Base-by-base conservation (phyloP, 2,113 vertebrate species). In the Sialia sialis region DNA sequence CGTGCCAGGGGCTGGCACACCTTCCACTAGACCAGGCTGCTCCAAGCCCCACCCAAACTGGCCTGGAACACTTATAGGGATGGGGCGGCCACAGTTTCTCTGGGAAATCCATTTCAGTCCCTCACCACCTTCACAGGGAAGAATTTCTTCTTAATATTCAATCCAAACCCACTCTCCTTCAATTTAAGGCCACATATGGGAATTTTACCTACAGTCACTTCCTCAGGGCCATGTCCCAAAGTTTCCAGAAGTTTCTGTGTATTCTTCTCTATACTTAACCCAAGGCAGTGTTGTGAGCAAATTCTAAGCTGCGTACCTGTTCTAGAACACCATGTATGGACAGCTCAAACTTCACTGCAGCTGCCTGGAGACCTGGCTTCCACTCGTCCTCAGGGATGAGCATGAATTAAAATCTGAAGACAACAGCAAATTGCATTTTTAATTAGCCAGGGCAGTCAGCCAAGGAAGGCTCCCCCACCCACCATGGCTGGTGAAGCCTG, bases 371-470 rank as follows among this genome's bases (percentile, higher is more conserved):
- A 83, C 79, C 38, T 19, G 18, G 68, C 85, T 94, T 66, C 85
- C 75, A 16, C 34, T 16, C 1, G 19, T 41, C 94, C 88, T 78
- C 59, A 52, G 63, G 72, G 90, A 83, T 7, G 17, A 88, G 52
- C 67, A 32, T 6, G 79, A 92, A 95, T 95, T 90, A 59, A 94
- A 95, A 91, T 88, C 72, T 86, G 93, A 97, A 95, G 93, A 86
- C 93, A 93, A 80, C 91, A 95, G 91, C 91, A 83, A 90, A 93
- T 92, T 91, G 93, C 44, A 36, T 81, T 96, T 94, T 84, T 95
- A 93, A 95, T 95, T 92, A 96, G 81, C 36, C 75, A 87, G 48
- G 91, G 89, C 91, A 94, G 84, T 12, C 80, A 94, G 95, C 95
- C 94, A 96, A 83, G 87, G 66, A 78, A 56, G 64, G 84, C 86